A percentile compares a stretch with the other conserved stretches of the same genome.
Conservation (phyloP, 2,113 vertebrate genomes). For the Rana temporaria region DNA sequence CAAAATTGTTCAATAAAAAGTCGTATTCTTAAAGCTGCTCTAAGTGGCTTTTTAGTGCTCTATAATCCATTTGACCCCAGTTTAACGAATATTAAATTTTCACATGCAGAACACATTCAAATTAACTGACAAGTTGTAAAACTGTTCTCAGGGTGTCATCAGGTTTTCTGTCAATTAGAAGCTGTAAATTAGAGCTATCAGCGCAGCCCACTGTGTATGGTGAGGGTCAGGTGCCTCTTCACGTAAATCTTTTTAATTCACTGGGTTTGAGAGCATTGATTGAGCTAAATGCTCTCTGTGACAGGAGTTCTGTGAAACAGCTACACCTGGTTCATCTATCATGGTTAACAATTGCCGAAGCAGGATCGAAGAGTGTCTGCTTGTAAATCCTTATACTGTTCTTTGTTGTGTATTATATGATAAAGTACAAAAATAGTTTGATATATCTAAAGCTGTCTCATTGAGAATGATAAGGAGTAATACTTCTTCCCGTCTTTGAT, state of each 20-base stretch:
- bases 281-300: conserved; percentile 26
- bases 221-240: conserved; percentile 30
- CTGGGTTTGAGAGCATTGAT: conserved; percentile 44
- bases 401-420: background rate
- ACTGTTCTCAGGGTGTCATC: conserved; percentile 21
- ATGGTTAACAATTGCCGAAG: conserved; percentile 18
- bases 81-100: background rate
- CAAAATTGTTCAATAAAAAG: background rate
- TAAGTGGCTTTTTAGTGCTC: conserved; percentile 5
- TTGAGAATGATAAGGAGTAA: no score
- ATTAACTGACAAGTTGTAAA: conserved; percentile 30
- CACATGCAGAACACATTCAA: conserved; percentile 14
- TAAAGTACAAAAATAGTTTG: background rate
- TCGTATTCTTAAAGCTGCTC: background rate
- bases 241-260: conserved; percentile 45
- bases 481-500: no score
- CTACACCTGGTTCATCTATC: conserved; percentile 39
- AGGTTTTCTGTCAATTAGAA: conserved; percentile 20
- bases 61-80: conserved; percentile 21
- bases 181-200: conserved; percentile 17
- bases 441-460: no score
- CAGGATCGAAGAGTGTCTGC: background rate
- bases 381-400: background rate
- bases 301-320: conserved; percentile 17
- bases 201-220: conserved; percentile 15